Evolutionary conservation across 2,888 invertebrate genomes (phyloP), one percentile per base, ranked within the genome.

Genomic region (Melinaea marsaeus): DNA sequence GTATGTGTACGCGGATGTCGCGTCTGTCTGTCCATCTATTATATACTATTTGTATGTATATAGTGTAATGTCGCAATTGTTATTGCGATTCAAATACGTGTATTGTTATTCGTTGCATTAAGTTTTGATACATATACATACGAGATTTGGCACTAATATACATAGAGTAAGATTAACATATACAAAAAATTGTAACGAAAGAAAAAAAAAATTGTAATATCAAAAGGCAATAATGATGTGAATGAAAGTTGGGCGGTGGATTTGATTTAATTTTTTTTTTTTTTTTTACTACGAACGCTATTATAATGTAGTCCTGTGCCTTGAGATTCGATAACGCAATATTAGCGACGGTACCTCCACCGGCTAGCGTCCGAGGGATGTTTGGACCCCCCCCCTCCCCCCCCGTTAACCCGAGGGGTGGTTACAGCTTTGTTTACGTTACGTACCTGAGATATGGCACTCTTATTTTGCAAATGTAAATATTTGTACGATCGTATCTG

Each of bases 401-500:
- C 7, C 32, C 9, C 32, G 22, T 22, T n/a, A 51, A 51, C 11
- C 22, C 13, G 22, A 51, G 32, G 51, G 48, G n/a, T 48, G n/a
- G n/a, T 32, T 51, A 51, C 51, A 51, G 51, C 51, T 68, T 67
- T 22, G 22, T 64, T 68, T 69, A 63, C 58, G 58, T 73, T 75
- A 72, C 71, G 75, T 75, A 75, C 75, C 75, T 74, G 74, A 74
- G 70, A 70, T 60, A 70, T 71, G 76, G 72, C 76, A 76, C 72
- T 72, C 67, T 68, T 58, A 69, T 51, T 72, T 70, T 72, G 74
- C 70, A 65, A 61, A 66, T 73, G 72, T 73, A 73, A 71, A 71
- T 70, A 73, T 63, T 60, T 57, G 45, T 66, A 64, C 57, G 57
- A 46, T 58, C 61, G 62, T 47, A 55, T 54, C 37, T n/a, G 55